Evolutionary conservation across 2,113 vertebrate species (phyloP).

Genomic region (Anolis carolinensis): DNA sequence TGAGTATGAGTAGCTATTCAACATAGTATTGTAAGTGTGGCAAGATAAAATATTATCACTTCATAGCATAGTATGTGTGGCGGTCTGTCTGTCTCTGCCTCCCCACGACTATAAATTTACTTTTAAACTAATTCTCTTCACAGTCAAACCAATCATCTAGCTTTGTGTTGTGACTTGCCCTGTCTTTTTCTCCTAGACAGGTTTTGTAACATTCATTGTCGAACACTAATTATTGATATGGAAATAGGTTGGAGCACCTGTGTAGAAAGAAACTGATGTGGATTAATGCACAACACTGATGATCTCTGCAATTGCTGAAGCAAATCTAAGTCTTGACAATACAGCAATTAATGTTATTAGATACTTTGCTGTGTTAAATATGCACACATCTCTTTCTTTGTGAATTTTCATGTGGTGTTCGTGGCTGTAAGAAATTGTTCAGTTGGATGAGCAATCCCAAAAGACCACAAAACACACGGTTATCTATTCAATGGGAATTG

Average conservation of each 20-base stretch:
- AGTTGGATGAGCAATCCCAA: not conserved
- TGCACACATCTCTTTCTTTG: not conserved
- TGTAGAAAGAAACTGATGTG: constrained; percentile 2
- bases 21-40: not conserved
- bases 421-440: not conserved
- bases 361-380: constrained; percentile 1
- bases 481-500: no score
- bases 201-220: constrained; percentile 15
- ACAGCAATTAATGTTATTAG: constrained; percentile 9
- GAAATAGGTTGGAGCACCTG: constrained; percentile 23
- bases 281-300: not conserved
- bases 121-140: constrained; percentile 2
- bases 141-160: constrained; percentile 3
- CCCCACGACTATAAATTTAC: not conserved
- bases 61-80: not conserved
- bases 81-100: not conserved
- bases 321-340: constrained; percentile 6
- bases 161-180: not conserved
- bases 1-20: not conserved
- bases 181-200: constrained; percentile 11
- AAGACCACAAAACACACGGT: no score
- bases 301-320: constrained; percentile 10
- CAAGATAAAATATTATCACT: not conserved
- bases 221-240: constrained; percentile 14
- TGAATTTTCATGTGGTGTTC: not conserved